Evolutionary conservation across 2,797 vertebrate genomes (phyloP), one percentile per base, ranked within the genome.

Genomic region (Trachurus trachurus): DNA sequence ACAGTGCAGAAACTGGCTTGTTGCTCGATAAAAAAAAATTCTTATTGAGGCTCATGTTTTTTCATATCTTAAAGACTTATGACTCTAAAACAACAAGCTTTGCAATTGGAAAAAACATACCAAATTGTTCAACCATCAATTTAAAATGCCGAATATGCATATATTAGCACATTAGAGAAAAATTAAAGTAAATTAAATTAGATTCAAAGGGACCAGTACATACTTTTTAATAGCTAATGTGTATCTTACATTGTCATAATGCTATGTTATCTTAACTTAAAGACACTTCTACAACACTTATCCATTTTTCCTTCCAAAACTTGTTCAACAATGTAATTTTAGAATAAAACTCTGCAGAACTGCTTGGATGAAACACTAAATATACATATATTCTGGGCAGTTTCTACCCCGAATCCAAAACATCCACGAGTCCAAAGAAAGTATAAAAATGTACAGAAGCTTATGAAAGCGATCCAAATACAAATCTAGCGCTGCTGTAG

Each of bases 1-100:
- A 26, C 26, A 34, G 21, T 44, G 53, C 42, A 74, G 52, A 58
- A 54, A 45, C 15, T 42, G 42, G 16, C 31, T 62, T 44, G 60
- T 61, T 66, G 54, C 58, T 76, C 15, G 34, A 19, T 10, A 26
- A 22, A 71, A n/a, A n/a, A n/a, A n/a, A n/a, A n/a, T 79, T 76
- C 15, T 60, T 21, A 68, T 63, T 10, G 22, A n/a, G 37, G 31
- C 26, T 66, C 1, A 6, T 47, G 16, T 47, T 47, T 17, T 47
- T 17, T 47, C 31, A 5, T 34, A 34, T 34, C 31, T 34, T 34
- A 34, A 6, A 34, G 31, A 6, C 31, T 34, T 34, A 34, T 34
- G 31, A 34, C 6, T 34, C 31, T 34, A 34, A 34, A 34, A 6
- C 31, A 34, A 34, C 31, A 34, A 34, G 31, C 31, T 34, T 5